Evolutionary conservation across 2,888 invertebrate species (phyloP).

Genomic region (Malthinus seriepunctatus): DNA sequence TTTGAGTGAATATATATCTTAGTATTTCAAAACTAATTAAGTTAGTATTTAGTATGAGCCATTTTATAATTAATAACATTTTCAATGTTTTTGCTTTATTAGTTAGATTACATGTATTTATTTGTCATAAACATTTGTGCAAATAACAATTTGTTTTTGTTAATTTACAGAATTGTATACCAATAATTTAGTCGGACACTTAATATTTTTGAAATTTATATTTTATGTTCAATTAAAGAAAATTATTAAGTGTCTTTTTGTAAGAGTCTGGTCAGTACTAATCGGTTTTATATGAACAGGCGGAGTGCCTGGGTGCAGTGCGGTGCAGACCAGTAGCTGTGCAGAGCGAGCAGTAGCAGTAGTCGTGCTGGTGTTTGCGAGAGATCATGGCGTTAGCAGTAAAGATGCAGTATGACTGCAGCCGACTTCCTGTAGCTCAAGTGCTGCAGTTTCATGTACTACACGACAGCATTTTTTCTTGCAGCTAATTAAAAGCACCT

Average conservation of each 20-base stretch:
- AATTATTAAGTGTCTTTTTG: slow-evolving; percentile 22
- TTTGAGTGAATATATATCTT: no score
- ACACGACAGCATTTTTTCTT: no score
- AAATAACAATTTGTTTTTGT: slow-evolving; percentile 27
- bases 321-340: slow-evolving; percentile 49
- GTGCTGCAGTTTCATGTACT: slow-evolving; percentile 28
- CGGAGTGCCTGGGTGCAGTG: slow-evolving; percentile 39
- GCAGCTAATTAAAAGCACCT: no score
- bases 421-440: slow-evolving; percentile 35
- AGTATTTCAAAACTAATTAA: no score
- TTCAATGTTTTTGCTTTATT: slow-evolving; percentile 13
- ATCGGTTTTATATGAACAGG: slow-evolving; percentile 39
- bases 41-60: no score
- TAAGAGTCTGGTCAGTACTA: slow-evolving; percentile 27
- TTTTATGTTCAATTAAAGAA: background rate
- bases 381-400: slow-evolving; percentile 33
- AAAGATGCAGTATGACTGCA: slow-evolving; percentile 36
- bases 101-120: slow-evolving; percentile 19
- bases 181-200: slow-evolving; percentile 10
- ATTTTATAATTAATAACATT: background rate
- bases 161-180: slow-evolving; percentile 23
- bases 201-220: slow-evolving; percentile 8
- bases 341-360: slow-evolving; percentile 51
- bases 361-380: slow-evolving; percentile 34
- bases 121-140: slow-evolving; percentile 21